Evolutionary conservation across 2,113 vertebrate species (phyloP), one percentile per base, ranked within the genome.

Genomic region (Mastomys coucha): DNA sequence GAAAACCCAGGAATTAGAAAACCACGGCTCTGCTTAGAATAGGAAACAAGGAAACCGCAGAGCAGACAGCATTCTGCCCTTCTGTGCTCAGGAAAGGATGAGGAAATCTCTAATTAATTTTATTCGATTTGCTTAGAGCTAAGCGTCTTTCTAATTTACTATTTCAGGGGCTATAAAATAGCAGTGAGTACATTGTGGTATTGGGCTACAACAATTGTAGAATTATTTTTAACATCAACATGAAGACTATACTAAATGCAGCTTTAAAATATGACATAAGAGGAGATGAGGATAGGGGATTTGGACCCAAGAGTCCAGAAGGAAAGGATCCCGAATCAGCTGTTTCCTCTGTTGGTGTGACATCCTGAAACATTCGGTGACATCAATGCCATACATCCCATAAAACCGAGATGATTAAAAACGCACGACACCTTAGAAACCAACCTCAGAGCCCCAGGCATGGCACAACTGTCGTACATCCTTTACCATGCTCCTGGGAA

Each of bases 21-120:
- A 58, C 69, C 49, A 51, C 31, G 78, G 36, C 56, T 78, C 75
- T 65, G 58, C 60, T 78, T 28, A 86, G n/a, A 76, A 76, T 19
- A 63, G 39, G 36, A 97, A 85, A 87, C 80, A 31, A 56, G 36
- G 19, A 95, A 90, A 84, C 80, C 26, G n/a, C 2, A 26, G 73
- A 72, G 69, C 88, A 87, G 45, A 93, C 33, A 78, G 67, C 53
- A 70, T 67, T 75, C 70, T 90, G n/a, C 65, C 65, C 39, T 95
- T 33, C 78, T 97, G 31, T 42, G 58, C 81, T 45, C 4, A 2
- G 9, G n/a, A 93, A 95, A 91, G 73, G 33, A 84, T 13, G 31
- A 36, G 69, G 58, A 82, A 91, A 81, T 84, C 88, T 80, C 96
- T 53, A 92, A 95, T 90, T 96, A 80, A 93, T 90, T 91, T 72